phyloP scores from a whole-genome alignment of 2,888 invertebrate species.

The Xanthia togata region DNA sequence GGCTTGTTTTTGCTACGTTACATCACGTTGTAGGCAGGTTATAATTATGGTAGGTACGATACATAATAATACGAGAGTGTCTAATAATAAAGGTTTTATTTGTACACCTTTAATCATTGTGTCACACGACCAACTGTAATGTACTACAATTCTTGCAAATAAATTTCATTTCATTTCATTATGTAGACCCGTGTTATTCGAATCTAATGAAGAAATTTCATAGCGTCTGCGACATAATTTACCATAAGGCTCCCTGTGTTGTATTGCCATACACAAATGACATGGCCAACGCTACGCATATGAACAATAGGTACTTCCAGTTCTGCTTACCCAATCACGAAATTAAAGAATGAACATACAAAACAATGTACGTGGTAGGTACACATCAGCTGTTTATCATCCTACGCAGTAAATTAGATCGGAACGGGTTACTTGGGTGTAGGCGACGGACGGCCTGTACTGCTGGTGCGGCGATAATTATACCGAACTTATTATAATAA shows the following conservation, averaged over 20 bases:
- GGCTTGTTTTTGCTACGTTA: not conserved
- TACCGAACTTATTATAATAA: conserved; percentile 26
- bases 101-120: not conserved
- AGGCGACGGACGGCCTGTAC: conserved; percentile 34
- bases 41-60: not conserved
- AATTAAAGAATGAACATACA: conserved; percentile 6
- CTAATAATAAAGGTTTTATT: not conserved
- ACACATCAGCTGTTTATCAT: conserved; percentile 35
- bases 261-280: not conserved
- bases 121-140: too few relatives aligned
- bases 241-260: conserved; percentile 1
- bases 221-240: too few relatives aligned
- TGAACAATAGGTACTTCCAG: conserved; percentile 28
- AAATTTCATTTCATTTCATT: too few relatives aligned
- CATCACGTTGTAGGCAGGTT: not conserved
- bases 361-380: conserved; percentile 29
- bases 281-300: not conserved
- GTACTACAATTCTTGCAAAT: too few relatives aligned
- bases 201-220: not conserved
- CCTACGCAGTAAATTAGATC: conserved; percentile 43
- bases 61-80: not conserved
- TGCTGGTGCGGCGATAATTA: conserved; percentile 7
- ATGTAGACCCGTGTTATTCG: not conserved
- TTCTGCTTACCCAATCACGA: conserved; percentile 34
- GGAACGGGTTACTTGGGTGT: conserved; percentile 45